These are phyloP conservation scores for Myodes glareolus DNA, from an alignment of 2,113 vertebrate species.

Conservation along the genomic window DNA sequence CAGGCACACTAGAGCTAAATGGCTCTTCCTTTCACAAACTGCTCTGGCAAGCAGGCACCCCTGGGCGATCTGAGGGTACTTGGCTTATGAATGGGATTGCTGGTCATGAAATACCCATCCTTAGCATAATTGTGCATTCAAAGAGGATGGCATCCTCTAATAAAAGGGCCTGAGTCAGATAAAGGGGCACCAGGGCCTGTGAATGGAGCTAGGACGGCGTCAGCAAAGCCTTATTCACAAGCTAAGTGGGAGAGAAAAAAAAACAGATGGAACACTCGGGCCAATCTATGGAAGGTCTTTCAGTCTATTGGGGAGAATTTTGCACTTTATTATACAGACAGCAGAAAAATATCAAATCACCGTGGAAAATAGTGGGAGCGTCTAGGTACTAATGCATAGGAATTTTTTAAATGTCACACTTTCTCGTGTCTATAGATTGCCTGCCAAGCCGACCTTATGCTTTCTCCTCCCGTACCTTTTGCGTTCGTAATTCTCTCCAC, in stretches of 20 bases:
- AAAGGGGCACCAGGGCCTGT: background rate
- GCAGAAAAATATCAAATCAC: background rate
- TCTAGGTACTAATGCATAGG: background rate
- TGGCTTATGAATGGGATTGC: background rate
- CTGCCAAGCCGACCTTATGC: accelerated
- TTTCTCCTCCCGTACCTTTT: background rate
- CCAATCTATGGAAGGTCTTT: background rate
- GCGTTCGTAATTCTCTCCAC: background rate
- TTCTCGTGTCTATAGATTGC: background rate
- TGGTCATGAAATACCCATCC: background rate
- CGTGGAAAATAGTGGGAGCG: background rate
- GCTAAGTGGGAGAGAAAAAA: background rate
- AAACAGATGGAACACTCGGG: background rate
- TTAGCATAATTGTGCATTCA: background rate
- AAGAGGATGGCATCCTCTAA: background rate
- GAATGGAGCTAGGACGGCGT: accelerated
- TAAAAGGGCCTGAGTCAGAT: background rate
- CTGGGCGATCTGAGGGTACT: background rate
- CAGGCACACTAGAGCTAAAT: background rate
- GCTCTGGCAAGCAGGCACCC: background rate
- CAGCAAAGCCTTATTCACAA: accelerated
- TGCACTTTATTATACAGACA: background rate
- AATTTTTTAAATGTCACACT: background rate
- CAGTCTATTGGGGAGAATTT: background rate
- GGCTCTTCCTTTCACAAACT: background rate